phyloP scores from a whole-genome alignment of 2,113 vertebrate species.

The Oreochromis tanganicae region DNA sequence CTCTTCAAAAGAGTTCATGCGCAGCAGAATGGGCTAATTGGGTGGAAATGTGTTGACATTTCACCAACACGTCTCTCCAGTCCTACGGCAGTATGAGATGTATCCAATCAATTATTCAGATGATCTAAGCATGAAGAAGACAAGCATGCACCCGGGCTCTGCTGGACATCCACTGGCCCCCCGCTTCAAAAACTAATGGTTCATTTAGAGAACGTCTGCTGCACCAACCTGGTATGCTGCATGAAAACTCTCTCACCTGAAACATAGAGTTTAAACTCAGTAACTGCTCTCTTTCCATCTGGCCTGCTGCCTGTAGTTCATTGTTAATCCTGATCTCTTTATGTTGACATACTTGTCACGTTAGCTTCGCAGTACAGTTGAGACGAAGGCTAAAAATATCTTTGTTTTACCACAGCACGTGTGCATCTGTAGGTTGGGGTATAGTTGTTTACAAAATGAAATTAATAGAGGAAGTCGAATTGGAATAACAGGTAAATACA shows the following conservation, averaged over 20 bases:
- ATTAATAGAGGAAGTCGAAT: neutral
- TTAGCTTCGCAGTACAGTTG: neutral
- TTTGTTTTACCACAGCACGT: neutral
- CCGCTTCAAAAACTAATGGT: neutral
- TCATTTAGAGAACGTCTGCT: neutral
- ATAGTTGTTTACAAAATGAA: neutral
- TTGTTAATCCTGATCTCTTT: neutral
- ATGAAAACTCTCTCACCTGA: neutral
- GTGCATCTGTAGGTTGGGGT: neutral
- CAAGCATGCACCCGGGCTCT: neutral
- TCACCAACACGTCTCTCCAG: neutral
- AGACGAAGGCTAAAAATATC: neutral
- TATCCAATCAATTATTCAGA: conserved; percentile 16
- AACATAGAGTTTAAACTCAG: neutral
- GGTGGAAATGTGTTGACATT: conserved; percentile 37
- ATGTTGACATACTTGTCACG: neutral
- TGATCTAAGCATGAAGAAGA: neutral
- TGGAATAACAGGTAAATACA: neutral
- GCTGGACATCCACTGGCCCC: neutral
- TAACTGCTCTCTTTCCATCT: neutral
- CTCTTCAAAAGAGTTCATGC: neutral
- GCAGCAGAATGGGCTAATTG: conserved; percentile 12
- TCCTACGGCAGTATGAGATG: neutral
- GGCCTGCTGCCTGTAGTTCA: neutral
- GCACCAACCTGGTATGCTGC: neutral